Conservation (phyloP, 2,888 invertebrate species). For the Phasia obesa region DNA sequence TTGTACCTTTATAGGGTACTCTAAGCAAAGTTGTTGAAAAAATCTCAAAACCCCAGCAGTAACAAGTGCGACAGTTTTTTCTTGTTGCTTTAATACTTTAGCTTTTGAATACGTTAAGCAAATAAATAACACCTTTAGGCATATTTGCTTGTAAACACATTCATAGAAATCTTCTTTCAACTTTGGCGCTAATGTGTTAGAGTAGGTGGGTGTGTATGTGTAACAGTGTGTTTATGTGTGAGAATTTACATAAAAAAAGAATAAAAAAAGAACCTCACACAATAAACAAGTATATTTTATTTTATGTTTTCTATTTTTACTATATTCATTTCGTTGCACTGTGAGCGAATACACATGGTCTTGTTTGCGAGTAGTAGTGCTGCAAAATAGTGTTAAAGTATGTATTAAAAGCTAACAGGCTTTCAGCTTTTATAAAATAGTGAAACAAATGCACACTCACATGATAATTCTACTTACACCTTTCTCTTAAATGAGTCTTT, state of each 20-base stretch:
- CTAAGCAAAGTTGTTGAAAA: neutral
- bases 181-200: slow-evolving; percentile 24
- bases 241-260: slow-evolving; percentile 4
- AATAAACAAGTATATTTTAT: slow-evolving; percentile 9
- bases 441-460: slow-evolving; percentile 31
- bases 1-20: slow-evolving; percentile 9
- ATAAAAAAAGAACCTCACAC: slow-evolving; percentile 45
- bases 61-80: slow-evolving; percentile 10
- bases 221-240: slow-evolving; percentile 14
- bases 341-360: neutral
- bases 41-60: neutral
- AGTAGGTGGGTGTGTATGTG: neutral
- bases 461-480: neutral
- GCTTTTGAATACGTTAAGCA: slow-evolving; percentile 63
- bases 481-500: neutral
- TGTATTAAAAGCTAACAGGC: slow-evolving; percentile 61
- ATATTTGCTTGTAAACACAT: slow-evolving; percentile 62
- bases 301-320: neutral
- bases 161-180: slow-evolving; percentile 43
- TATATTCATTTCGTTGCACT: neutral
- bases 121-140: slow-evolving; percentile 70
- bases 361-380: neutral
- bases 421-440: slow-evolving; percentile 48
- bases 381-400: slow-evolving; percentile 40
- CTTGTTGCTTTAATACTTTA: slow-evolving; percentile 38